These are phyloP conservation scores for Lasioglossum villosulum DNA, from an alignment of 2,888 invertebrate species.

Conservation along the genomic window DNA sequence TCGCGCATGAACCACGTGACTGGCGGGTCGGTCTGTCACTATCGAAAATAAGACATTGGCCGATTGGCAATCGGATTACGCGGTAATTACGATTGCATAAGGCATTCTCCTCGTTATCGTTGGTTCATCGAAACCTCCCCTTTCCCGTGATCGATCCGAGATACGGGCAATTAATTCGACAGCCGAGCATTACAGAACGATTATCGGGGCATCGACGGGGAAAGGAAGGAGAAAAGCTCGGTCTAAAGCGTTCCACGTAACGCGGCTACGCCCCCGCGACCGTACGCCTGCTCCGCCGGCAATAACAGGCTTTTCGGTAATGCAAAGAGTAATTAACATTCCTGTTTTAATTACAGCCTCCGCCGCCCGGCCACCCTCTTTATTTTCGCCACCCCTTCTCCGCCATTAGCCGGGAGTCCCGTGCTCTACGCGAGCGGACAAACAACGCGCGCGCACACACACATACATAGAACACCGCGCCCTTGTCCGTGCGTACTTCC, in stretches of 20 bases:
- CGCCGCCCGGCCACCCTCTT: conserved; percentile 71
- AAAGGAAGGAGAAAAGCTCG: conserved; percentile 32
- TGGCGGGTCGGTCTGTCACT: conserved; percentile 7
- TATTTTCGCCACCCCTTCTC: conserved; percentile 77
- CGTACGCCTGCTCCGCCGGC: conserved; percentile 65
- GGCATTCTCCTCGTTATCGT: conserved; percentile 37
- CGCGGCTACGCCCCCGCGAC: conserved; percentile 43
- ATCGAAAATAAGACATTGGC: conserved; percentile 59
- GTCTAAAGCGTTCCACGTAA: conserved; percentile 53
- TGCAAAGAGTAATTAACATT: conserved; percentile 84
- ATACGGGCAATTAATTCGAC: conserved; percentile 57
- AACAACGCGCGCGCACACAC: background rate
- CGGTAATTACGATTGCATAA: conserved; percentile 53
- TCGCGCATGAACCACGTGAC: background rate
- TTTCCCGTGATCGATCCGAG: conserved; percentile 47
- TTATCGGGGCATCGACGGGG: conserved; percentile 45
- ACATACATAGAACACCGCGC: background rate
- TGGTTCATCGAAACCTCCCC: conserved; percentile 47
- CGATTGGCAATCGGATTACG: conserved; percentile 25
- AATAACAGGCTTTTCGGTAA: conserved; percentile 82
- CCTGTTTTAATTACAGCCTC: conserved; percentile 83
- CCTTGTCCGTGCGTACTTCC: background rate
- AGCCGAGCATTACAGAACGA: conserved; percentile 53
- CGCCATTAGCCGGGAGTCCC: conserved; percentile 75
- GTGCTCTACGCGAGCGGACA: conserved; percentile 21